Percentiles rank a stretch among this genome's conserved stretches.
Conservation (phyloP, 1,140 invertebrate genomes). For the Hylaeus volcanicus region DNA sequence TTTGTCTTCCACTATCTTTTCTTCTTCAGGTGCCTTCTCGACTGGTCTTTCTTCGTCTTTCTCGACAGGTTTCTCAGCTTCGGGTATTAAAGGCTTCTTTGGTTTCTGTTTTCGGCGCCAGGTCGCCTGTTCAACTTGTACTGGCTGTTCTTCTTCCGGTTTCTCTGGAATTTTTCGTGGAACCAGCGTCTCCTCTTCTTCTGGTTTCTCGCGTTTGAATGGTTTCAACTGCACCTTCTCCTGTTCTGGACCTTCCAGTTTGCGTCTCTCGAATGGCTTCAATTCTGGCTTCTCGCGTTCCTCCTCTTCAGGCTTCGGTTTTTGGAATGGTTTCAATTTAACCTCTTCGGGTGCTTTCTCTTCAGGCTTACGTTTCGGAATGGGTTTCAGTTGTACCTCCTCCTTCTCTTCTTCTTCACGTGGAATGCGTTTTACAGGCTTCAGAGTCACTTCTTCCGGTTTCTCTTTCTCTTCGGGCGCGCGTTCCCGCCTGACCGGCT, state of each 20-base stretch:
- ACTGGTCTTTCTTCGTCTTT: slow-evolving; percentile 53
- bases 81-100: slow-evolving; percentile 21
- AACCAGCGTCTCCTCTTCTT: slow-evolving; percentile 32
- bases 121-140: slow-evolving; percentile 35
- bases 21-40: slow-evolving; percentile 61
- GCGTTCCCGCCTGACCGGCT: slow-evolving; percentile 49
- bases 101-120: slow-evolving; percentile 79
- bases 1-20: slow-evolving; percentile 72
- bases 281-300: not conserved
- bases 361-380: slow-evolving; percentile 57
- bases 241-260: slow-evolving; percentile 33
- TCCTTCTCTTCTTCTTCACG: slow-evolving; percentile 46
- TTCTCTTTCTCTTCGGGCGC: slow-evolving; percentile 54
- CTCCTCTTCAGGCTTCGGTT: slow-evolving; percentile 63
- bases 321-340: slow-evolving; percentile 74
- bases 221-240: slow-evolving; percentile 43
- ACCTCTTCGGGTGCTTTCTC: slow-evolving; percentile 59
- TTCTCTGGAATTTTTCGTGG: slow-evolving; percentile 51
- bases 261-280: slow-evolving; percentile 8
- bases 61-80: slow-evolving; percentile 43
- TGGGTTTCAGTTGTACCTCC: slow-evolving; percentile 71
- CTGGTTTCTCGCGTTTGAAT: slow-evolving; percentile 27
- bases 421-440: slow-evolving; percentile 51
- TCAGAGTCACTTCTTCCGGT: slow-evolving; percentile 48
- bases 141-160: slow-evolving; percentile 58